Base-by-base conservation (phyloP, 2,888 invertebrate species). In the Hypomecis atomaria region DNA sequence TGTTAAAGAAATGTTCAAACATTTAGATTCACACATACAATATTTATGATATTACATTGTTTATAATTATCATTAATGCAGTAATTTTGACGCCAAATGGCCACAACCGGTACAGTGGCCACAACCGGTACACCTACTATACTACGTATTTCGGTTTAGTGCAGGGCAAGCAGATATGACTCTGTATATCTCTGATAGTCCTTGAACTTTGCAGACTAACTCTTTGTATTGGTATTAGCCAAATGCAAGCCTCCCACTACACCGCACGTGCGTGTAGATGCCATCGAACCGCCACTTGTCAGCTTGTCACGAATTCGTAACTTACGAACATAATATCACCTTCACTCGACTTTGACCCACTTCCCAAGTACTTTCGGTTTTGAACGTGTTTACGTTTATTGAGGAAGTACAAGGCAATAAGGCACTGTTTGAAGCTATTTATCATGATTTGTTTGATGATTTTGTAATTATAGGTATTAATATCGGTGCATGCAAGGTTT, bases 271-370 rank as follows among this genome's bases (percentile, higher is more conserved):
- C 38, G 45, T 55, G 11, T 61, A 48, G 43, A 58, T 45, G 47
- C 47, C 23, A 34, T 45, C 49, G 34, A 55, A 59, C 44, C 9
- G 11, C 33, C 40, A 44, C 56, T 47, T 59, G 56, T 33, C n/a
- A n/a, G 56, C 58, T 52, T 62, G 63, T 67, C 63, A 60, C 60
- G 58, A 60, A 54, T 50, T 57, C 50, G 45, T 48, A 58, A 36
- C 42, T 49, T 56, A 59, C 45, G 54, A 43, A 62, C 53, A 37
- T 36, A 44, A 55, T 55, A 58, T 58, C 59, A 61, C 72, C 69
- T 71, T 72, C 69, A 71, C 66, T 69, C 54, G 72, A 70, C 71
- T 62, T 68, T 72, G 72, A 68, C 72, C 72, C 58, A 71, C 59
- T 65, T 69, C 38, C 47, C 6, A 48, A 47, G 59, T 63, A 71